A percentile compares a stretch with the other conserved stretches of the same genome.
These are phyloP conservation scores for Phortica variegata DNA, from an alignment of 1,140 invertebrate species.

Conservation along the genomic window DNA sequence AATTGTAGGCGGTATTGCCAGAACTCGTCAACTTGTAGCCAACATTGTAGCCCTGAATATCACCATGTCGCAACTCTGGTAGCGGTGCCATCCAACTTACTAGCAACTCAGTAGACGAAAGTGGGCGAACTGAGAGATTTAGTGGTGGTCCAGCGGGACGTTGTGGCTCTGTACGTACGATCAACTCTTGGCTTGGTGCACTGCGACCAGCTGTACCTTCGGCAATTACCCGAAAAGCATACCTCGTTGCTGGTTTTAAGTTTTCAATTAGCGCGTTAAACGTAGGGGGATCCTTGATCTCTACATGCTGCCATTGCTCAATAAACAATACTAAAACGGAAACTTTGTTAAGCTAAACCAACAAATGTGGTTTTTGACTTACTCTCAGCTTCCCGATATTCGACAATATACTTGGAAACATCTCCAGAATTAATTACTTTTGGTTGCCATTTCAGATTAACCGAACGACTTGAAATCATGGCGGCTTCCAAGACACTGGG, in stretches of 20 bases:
- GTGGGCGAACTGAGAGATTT: conserved; percentile 68
- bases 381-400: conserved; percentile 68
- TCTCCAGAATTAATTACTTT: conserved; percentile 67
- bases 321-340: conserved; percentile 33
- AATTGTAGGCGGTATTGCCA: conserved; percentile 63
- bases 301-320: conserved; percentile 68
- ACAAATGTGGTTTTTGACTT: conserved; percentile 17
- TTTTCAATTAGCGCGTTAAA: conserved; percentile 68
- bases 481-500: conserved; percentile 69
- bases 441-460: conserved; percentile 76
- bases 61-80: conserved; percentile 69
- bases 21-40: conserved; percentile 57
- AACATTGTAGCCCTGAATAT: conserved; percentile 72
- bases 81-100: conserved; percentile 76
- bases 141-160: conserved; percentile 73
- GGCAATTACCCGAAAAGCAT: conserved; percentile 73
- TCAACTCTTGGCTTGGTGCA: conserved; percentile 68
- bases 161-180: conserved; percentile 74
- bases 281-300: conserved; percentile 65
- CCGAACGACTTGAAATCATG: conserved; percentile 69
- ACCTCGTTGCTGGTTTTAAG: conserved; percentile 76
- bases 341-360: not conserved
- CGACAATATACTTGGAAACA: conserved; percentile 74
- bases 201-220: conserved; percentile 76
- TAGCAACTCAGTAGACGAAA: conserved; percentile 75